Evolutionary conservation across 2,888 invertebrate species (phyloP).

Genomic region (Campaea margaritaria): DNA sequence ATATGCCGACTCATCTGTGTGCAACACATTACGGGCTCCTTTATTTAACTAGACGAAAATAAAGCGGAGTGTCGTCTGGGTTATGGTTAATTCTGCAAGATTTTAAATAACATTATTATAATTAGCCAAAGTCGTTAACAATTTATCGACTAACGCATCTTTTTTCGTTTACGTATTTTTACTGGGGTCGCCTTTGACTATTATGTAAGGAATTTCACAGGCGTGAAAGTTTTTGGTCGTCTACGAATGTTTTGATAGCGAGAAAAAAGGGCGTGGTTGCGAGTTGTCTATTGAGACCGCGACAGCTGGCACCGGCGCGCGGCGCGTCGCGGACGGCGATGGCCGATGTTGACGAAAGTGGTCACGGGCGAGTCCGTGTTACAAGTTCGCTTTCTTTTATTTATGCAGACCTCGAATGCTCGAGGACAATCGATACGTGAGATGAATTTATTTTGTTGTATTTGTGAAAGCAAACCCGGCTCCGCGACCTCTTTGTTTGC

Average conservation of each 20-base stretch:
- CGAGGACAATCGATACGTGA: slow-evolving; percentile 85
- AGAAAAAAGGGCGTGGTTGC: slow-evolving; percentile 32
- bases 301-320: background rate
- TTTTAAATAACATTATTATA: no score
- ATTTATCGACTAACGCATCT: no score
- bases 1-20: slow-evolving; percentile 77
- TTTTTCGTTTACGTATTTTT: background rate
- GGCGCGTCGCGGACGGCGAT: slow-evolving; percentile 15
- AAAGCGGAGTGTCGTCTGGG: no score
- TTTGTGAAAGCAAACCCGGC: slow-evolving; percentile 84
- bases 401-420: slow-evolving; percentile 77
- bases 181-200: background rate
- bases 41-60: background rate
- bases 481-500: slow-evolving; percentile 77
- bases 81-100: no score
- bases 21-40: slow-evolving; percentile 36
- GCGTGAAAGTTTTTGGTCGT: slow-evolving; percentile 14
- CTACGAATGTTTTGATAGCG: slow-evolving; percentile 22
- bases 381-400: slow-evolving; percentile 83
- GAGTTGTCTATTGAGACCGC: slow-evolving; percentile 14
- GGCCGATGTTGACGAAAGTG: slow-evolving; percentile 66
- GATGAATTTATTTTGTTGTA: slow-evolving; percentile 84
- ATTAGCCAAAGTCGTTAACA: no score
- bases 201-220: slow-evolving; percentile 11
- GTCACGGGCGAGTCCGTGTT: slow-evolving; percentile 66